phyloP scores from a whole-genome alignment of 2,797 vertebrate species.

The Sebastes kiyomatsui region DNA sequence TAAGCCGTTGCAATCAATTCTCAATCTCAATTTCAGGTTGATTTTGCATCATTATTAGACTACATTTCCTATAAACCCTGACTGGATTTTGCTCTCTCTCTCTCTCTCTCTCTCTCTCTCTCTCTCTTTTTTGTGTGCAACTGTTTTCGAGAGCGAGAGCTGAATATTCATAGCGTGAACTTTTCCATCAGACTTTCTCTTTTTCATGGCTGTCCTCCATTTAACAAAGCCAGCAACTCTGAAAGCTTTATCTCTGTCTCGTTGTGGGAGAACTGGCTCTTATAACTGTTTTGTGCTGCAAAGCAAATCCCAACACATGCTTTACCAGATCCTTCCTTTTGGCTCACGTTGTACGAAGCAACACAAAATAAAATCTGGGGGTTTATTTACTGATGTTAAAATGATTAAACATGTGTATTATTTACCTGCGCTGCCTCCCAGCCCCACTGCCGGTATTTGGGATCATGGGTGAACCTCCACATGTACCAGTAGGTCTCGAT shows the following conservation, averaged over 20 bases:
- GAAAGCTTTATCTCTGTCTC: not conserved
- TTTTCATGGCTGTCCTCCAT: not conserved
- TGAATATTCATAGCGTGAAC: not conserved
- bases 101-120: no score
- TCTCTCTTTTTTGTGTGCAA: not conserved
- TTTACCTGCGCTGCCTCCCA: conserved; percentile 96
- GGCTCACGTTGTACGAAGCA: not conserved
- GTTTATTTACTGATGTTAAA: not conserved
- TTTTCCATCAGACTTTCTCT: not conserved
- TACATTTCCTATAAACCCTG: not conserved
- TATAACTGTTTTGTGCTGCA: not conserved
- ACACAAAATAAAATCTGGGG: not conserved
- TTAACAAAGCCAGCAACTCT: not conserved
- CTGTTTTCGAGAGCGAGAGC: not conserved
- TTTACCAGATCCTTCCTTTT: not conserved
- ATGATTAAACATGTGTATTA: no score
- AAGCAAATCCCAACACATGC: not conserved
- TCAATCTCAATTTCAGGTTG: not conserved
- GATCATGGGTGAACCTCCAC: conserved; percentile 98
- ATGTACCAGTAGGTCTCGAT: conserved; percentile 99
- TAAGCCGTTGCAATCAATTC: not conserved
- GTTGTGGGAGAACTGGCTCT: not conserved
- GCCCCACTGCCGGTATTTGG: conserved; percentile 97
- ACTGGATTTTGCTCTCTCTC: not conserved
- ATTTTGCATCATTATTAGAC: not conserved